Conservation (phyloP, 2,113 vertebrate genomes). For the Pachycephala philippinensis region DNA sequence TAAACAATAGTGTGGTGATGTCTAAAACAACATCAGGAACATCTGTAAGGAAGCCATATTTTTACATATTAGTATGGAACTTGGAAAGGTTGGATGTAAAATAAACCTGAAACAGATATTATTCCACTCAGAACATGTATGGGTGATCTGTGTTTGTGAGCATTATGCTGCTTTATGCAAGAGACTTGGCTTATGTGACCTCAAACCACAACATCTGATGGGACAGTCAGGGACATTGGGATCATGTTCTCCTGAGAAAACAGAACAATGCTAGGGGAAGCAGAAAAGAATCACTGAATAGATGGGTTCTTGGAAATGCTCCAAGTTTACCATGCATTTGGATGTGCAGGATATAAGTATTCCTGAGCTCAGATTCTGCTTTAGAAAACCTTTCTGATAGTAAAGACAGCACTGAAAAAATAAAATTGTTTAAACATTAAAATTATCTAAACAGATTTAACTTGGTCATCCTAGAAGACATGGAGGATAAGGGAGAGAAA, state of each 20-base stretch:
- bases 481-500: not conserved
- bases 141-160: not conserved
- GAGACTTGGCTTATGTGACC: not conserved
- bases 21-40: not conserved
- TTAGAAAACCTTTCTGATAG: not conserved
- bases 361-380: not conserved
- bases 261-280: not conserved
- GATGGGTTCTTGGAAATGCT: not conserved
- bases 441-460: not conserved
- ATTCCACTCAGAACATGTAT: not conserved
- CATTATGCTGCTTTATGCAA: not conserved
- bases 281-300: not conserved
- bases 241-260: not conserved
- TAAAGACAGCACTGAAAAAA: not conserved
- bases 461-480: not conserved
- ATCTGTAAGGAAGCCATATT: not conserved
- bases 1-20: not conserved
- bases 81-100: not conserved
- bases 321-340: accelerated
- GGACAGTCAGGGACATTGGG: not conserved
- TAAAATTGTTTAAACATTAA: not conserved
- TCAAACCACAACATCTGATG: not conserved
- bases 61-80: not conserved
- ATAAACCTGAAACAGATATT: not conserved
- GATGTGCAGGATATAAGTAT: not conserved